Evolutionary conservation across 2,888 invertebrate species (phyloP).

Genomic region (Hermodice carunculata): DNA sequence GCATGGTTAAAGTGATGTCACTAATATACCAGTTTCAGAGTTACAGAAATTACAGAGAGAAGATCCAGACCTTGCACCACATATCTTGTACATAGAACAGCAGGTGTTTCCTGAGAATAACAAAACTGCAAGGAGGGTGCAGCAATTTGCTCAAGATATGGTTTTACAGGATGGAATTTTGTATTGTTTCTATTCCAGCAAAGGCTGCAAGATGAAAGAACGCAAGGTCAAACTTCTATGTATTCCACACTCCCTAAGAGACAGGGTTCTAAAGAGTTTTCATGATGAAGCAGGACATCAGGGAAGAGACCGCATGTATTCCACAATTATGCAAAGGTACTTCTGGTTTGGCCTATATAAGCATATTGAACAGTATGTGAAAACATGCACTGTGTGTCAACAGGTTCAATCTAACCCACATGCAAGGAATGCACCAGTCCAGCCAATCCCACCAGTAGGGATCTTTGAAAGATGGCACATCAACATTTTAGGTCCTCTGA

Average conservation of each 20-base stretch:
- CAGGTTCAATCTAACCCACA: background rate
- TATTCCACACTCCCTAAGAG: background rate
- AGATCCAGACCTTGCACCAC: too few species aligned
- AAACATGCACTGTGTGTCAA: background rate
- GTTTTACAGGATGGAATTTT: too few species aligned
- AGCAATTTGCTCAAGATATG: too few species aligned
- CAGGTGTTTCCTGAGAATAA: too few species aligned
- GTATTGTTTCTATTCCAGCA: too few species aligned
- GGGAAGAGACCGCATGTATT: background rate
- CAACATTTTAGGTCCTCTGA: background rate
- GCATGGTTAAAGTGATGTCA: too few species aligned
- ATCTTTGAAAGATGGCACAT: background rate
- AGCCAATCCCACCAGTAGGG: background rate
- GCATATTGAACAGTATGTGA: background rate
- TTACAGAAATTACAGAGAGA: too few species aligned
- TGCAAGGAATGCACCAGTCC: background rate
- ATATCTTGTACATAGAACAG: too few species aligned
- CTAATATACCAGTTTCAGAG: too few species aligned
- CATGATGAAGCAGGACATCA: slow-evolving; percentile 1
- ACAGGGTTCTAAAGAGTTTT: background rate
- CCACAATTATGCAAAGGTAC: background rate
- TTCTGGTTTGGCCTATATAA: background rate
- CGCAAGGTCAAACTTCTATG: background rate
- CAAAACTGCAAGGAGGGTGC: too few species aligned
- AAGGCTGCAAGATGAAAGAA: too few species aligned